Percentiles rank a stretch among this genome's conserved stretches.
phyloP scores from a whole-genome alignment of 37 sponge, comb jelly and placozoan genomes.

The Tethya wilhelma region DNA sequence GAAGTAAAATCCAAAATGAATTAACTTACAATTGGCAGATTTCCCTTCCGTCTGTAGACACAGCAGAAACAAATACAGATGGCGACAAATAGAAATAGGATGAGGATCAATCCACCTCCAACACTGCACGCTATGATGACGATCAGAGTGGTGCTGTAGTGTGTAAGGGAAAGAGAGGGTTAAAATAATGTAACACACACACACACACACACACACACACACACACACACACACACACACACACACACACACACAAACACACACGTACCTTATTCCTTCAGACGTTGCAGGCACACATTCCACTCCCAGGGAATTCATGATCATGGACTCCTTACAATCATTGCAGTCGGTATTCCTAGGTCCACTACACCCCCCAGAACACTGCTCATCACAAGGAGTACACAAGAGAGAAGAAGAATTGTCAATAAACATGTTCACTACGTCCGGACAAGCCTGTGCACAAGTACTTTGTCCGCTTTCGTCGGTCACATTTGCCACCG shows the following conservation, averaged over 20 bases:
- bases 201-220: not conserved
- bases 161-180: no score
- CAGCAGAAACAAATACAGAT: not conserved
- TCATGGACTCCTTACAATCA: not conserved
- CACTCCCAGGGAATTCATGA: not conserved
- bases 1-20: no score
- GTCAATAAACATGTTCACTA: no score
- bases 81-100: not conserved
- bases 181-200: not conserved
- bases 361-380: constrained; percentile 37
- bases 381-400: constrained; percentile 19
- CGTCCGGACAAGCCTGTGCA: constrained; percentile 8
- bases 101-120: constrained; percentile 10
- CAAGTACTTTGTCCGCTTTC: not conserved
- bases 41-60: not conserved
- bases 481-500: not conserved
- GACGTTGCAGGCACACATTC: not conserved
- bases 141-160: not conserved
- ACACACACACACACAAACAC: no score
- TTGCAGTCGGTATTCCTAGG: constrained; percentile 21
- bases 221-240: no score
- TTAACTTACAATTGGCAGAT: constrained; percentile 3
- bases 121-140: not conserved
- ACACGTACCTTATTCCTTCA: not conserved
- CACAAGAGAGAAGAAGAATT: constrained; percentile 9